Conservation (phyloP, 2,888 invertebrate genomes). For the Dinocampus coccinellae region DNA sequence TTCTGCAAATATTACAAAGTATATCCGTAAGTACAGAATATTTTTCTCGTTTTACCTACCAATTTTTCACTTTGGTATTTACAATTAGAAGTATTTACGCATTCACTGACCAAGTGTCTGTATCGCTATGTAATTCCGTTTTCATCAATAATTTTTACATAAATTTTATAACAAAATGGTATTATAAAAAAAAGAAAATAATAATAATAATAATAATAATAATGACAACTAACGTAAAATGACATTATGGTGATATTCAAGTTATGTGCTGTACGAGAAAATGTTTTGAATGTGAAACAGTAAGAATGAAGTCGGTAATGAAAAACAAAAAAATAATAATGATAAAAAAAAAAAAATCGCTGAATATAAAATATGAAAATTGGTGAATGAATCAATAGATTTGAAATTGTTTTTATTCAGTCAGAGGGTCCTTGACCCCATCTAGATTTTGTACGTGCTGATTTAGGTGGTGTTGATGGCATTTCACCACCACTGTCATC, state of each 20-base stretch:
- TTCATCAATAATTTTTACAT: neutral
- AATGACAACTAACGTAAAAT: neutral
- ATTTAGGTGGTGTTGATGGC: constrained; percentile 46
- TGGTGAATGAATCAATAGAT: constrained; percentile 1
- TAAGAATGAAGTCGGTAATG: neutral
- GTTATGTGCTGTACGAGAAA: neutral
- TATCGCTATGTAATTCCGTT: neutral
- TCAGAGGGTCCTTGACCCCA: constrained; percentile 65
- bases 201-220: neutral
- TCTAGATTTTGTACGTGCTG: constrained; percentile 59
- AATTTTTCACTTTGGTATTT: constrained; percentile 43
- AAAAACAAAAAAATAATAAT: constrained; percentile 11
- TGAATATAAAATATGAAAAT: constrained; percentile 5
- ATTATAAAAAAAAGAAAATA: neutral
- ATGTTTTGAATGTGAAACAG: neutral
- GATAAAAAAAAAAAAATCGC: neutral
- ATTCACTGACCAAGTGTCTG: neutral
- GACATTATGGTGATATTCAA: neutral
- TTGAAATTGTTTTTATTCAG: constrained; percentile 37
- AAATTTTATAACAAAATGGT: neutral
- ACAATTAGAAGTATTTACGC: constrained; percentile 30
- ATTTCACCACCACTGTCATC: constrained; percentile 46
- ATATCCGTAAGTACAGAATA: constrained; percentile 20
- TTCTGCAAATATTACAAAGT: constrained; percentile 21
- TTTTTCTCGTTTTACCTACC: constrained; percentile 19